These are phyloP conservation scores for Austrolebias charrua DNA, from an alignment of 2,797 vertebrate species.

Conservation along the genomic window DNA sequence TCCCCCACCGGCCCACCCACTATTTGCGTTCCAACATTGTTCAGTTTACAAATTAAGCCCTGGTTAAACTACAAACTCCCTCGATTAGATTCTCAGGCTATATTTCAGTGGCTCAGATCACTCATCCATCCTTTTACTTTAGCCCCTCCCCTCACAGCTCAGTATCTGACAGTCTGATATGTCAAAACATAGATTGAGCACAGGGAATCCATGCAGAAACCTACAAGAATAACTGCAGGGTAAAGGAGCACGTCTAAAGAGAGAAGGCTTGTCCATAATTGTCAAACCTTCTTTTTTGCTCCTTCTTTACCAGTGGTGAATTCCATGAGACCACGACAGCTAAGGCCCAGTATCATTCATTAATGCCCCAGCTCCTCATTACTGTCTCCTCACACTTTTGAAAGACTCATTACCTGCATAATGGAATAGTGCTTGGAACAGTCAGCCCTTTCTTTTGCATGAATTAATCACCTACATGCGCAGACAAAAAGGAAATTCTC, in stretches of 20 bases:
- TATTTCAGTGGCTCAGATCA: constrained; percentile 35
- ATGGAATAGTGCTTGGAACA: constrained; percentile 83
- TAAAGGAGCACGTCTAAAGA: constrained; percentile 51
- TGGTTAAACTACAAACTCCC: constrained; percentile 26
- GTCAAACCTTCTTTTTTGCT: constrained; percentile 55
- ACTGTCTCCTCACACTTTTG: constrained; percentile 82
- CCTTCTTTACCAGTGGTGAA: constrained; percentile 52
- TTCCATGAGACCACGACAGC: constrained; percentile 72
- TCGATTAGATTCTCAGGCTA: constrained; percentile 43
- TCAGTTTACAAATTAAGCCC: constrained; percentile 14
- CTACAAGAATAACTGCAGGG: constrained; percentile 61
- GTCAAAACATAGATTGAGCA: constrained; percentile 68
- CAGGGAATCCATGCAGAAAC: constrained; percentile 55
- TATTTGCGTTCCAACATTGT: too few species aligned
- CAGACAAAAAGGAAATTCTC: constrained; percentile 84
- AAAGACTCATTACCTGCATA: constrained; percentile 88
- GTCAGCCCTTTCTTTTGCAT: constrained; percentile 79
- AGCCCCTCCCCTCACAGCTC: constrained; percentile 6
- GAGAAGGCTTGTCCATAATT: constrained; percentile 64
- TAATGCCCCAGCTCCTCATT: constrained; percentile 82
- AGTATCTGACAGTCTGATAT: constrained; percentile 47
- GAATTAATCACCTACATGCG: constrained; percentile 81
- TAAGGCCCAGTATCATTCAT: constrained; percentile 82
- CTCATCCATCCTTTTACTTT: constrained; percentile 15
- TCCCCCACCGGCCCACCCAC: too few species aligned